phyloP scores from a whole-genome alignment of 2,113 vertebrate species.

The Corythornis madagascariensis region DNA sequence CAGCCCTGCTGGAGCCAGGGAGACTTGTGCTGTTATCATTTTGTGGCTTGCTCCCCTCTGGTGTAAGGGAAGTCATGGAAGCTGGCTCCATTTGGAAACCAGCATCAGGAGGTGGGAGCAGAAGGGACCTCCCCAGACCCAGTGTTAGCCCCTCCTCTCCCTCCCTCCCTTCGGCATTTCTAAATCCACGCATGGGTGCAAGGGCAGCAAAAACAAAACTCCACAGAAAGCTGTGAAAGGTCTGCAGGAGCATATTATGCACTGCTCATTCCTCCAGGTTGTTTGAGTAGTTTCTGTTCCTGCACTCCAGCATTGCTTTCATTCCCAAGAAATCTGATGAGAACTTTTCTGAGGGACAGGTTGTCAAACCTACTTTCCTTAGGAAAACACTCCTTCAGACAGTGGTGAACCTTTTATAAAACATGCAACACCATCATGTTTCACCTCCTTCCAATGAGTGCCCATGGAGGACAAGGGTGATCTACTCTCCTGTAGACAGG shows the following conservation, averaged over 20 bases:
- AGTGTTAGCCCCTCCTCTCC: not conserved
- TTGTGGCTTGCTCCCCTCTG: accelerated
- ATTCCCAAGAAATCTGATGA: not conserved
- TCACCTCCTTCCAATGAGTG: not conserved
- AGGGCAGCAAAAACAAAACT: not conserved
- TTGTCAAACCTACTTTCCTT: not conserved
- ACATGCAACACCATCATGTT: not conserved
- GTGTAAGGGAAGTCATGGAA: not conserved
- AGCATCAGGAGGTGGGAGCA: not conserved
- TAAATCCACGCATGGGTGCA: not conserved
- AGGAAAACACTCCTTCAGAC: not conserved
- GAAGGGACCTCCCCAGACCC: not conserved
- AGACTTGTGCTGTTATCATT: not conserved
- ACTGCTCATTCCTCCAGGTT: not conserved
- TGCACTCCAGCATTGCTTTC: not conserved
- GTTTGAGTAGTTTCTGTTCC: not conserved
- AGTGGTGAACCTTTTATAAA: not conserved
- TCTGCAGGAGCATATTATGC: not conserved
- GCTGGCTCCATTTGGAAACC: not conserved
- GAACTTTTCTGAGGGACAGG: not conserved
- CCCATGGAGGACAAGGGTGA: not conserved
- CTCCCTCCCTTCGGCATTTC: accelerated
- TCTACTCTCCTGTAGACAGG: not conserved
- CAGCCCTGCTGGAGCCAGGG: not conserved
- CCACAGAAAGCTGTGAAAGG: not conserved